Evolutionary conservation across 2,888 invertebrate species (phyloP).

Genomic region (Caenorhabditis sp.): DNA sequence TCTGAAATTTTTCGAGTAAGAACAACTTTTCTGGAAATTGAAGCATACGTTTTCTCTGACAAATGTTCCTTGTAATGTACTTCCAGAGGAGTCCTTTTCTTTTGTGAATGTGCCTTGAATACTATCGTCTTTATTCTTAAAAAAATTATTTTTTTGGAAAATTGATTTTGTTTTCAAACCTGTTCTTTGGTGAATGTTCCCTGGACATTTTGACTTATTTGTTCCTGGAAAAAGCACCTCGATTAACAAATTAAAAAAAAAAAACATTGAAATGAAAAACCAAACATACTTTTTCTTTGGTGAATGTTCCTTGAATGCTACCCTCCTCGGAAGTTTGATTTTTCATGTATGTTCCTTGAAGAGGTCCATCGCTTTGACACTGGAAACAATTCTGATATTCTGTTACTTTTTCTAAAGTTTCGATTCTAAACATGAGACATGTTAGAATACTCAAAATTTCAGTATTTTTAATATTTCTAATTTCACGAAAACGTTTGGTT

Average conservation of each 20-base stretch:
- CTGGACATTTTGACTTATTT: too few species aligned
- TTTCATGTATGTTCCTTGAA: neutral
- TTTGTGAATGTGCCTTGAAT: neutral
- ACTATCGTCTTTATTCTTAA: neutral
- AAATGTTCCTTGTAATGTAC: neutral
- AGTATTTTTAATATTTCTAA: too few species aligned
- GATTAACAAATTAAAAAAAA: too few species aligned
- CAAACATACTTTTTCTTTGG: neutral
- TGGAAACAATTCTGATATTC: neutral
- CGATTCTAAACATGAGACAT: too few species aligned
- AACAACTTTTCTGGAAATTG: neutral
- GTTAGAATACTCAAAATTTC: too few species aligned
- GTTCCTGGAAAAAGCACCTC: too few species aligned
- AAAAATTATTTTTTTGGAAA: neutral
- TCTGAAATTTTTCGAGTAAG: neutral
- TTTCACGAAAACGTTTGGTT: too few species aligned
- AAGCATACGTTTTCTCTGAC: too few species aligned
- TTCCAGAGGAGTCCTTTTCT: neutral
- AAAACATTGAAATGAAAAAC: too few species aligned
- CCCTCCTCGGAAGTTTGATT: neutral
- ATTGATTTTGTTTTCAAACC: too few species aligned
- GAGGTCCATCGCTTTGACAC: neutral
- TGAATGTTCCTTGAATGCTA: neutral
- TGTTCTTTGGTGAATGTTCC: too few species aligned
- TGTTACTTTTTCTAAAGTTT: too few species aligned